Conservation (phyloP, 30 jellyfish, hydroid and myxozoan species). For the Clytia hemisphaerica region DNA sequence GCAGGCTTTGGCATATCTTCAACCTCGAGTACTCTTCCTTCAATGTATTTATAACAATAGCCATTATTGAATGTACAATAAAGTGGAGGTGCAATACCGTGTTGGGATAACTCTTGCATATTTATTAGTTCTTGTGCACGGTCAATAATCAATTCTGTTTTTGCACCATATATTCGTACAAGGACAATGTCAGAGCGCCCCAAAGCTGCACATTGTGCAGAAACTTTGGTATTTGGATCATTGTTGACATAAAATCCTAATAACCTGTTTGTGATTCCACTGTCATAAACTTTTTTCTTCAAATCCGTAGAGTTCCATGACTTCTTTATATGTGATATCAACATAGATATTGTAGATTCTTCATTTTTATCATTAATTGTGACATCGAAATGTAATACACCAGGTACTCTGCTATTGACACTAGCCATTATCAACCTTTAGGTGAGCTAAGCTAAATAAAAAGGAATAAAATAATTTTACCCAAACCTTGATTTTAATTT, state of each 20-base stretch:
- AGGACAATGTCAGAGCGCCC: constrained; percentile 73
- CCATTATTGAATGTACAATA: constrained; percentile 86
- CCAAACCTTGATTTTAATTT: too few relatives aligned
- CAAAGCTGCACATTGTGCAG: constrained; percentile 25
- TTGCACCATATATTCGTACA: constrained; percentile 83
- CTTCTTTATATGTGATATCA: constrained; percentile 72
- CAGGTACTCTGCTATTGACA: constrained; percentile 33
- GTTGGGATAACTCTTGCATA: constrained; percentile 48
- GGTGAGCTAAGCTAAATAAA: too few relatives aligned
- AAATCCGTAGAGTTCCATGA: constrained; percentile 61
- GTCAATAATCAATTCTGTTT: constrained; percentile 81
- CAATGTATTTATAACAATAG: constrained; percentile 62
- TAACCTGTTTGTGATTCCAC: constrained; percentile 80
- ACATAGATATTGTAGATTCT: constrained; percentile 45
- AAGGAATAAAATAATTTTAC: too few relatives aligned
- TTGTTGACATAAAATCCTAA: constrained; percentile 48
- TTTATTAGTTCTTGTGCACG: constrained; percentile 85
- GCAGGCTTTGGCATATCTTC: constrained; percentile 39
- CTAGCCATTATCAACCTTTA: too few relatives aligned
- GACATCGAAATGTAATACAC: constrained; percentile 70
- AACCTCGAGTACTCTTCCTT: constrained; percentile 59
- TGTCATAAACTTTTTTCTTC: constrained; percentile 66
- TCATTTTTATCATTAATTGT: constrained; percentile 63
- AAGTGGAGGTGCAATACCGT: constrained; percentile 62
- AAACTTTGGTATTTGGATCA: constrained; percentile 5